Evolutionary conservation across 1,140 invertebrate genomes (phyloP), one percentile per base, ranked within the genome.

Genomic region (Pinna nobilis): DNA sequence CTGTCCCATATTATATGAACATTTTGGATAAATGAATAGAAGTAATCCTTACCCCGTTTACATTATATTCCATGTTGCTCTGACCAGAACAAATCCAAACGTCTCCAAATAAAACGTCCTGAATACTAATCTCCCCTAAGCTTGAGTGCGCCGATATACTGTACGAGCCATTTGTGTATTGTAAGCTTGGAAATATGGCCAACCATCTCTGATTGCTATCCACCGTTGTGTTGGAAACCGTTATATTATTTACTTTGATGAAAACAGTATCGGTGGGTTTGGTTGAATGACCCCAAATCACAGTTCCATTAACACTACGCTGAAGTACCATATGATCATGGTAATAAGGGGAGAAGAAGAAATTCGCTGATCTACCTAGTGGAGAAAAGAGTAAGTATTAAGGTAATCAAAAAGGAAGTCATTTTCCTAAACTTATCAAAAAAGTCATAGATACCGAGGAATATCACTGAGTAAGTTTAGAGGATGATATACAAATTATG

Each of bases 61-160:
- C 63, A 5, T 55, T 63, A 50, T 80, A 83, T 70, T 80, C 66
- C 86, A 88, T 88, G 63, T 88, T 88, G 59, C 85, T 87, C 59
- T 88, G 87, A 49, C 87, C 87, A 51, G 82, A 83, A 67, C 87
- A 88, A 15, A 88, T 5, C 85, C 83, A 86, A 7, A 86, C 82
- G 68, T 86, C 84, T 13, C 84, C 84, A 74, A 87, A 87, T 15
- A 86, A 51, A 35, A 87, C 84, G 70, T 85, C 77, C n/a, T 68
- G 25, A 9, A 86, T 20, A 9, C 47, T 68, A 6, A 83, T 33
- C 5, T 47, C 69, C 23, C 66, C 77, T 25, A 70, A 50, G 28
- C 60, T 64, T 3, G 81, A 82, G 13, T 44, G 20, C 2, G 70
- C 78, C 3, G 35, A 53, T 9, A 77, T 69, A 3, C 28, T 59